Conservation (phyloP, 2,113 vertebrate genomes). For the Oryzias curvinotus region DNA sequence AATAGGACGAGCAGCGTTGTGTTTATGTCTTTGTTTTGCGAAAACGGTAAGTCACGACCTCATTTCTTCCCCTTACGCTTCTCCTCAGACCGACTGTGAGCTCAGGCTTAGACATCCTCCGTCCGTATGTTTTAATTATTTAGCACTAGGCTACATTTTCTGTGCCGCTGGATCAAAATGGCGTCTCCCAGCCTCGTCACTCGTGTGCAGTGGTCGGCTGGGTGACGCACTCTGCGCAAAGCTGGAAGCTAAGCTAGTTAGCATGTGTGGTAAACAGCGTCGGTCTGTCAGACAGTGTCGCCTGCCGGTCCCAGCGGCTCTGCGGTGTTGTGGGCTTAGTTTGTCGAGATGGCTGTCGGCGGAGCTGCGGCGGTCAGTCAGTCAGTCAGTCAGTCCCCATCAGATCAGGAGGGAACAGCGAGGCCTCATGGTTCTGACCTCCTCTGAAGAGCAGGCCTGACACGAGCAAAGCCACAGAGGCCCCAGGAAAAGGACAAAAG, state of each 20-base stretch:
- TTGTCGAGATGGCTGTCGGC: too few relatives aligned
- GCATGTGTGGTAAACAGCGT: conserved; percentile 17
- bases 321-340: not conserved
- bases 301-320: not conserved
- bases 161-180: conserved; percentile 73
- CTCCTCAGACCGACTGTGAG: too few relatives aligned
- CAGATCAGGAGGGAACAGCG: conserved; percentile 7
- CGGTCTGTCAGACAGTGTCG: not conserved
- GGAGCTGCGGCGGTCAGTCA: too few relatives aligned
- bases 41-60: conserved; percentile 86
- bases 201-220: conserved; percentile 60
- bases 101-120: too few relatives aligned
- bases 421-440: conserved; percentile 61
- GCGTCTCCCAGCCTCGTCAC: conserved; percentile 67
- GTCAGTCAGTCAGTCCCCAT: too few relatives aligned
- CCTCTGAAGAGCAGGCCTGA: conserved; percentile 54
- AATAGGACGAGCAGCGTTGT: conserved; percentile 96
- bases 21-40: conserved; percentile 99
- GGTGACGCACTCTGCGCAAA: conserved; percentile 83
- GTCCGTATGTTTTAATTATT: conserved; percentile 1
- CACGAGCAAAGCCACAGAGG: conserved; percentile 54
- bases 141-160: conserved; percentile 21
- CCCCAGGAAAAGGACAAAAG: conserved; percentile 45
- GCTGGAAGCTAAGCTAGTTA: conserved; percentile 47
- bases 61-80: too few relatives aligned